Conservation (phyloP, 2,113 vertebrate species). For the Neogale vison region DNA sequence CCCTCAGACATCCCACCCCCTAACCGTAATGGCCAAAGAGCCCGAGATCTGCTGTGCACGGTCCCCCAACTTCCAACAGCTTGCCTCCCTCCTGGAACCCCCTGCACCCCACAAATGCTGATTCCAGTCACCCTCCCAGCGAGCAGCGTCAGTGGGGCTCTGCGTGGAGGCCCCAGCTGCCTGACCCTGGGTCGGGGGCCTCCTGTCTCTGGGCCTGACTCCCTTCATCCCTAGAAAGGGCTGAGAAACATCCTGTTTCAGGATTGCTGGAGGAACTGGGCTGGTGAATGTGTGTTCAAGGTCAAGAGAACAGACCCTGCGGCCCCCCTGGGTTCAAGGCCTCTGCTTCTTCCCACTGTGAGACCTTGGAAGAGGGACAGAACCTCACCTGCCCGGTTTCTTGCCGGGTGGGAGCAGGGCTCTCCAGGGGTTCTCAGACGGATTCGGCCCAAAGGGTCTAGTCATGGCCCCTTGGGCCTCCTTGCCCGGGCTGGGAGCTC, state of each 20-base stretch:
- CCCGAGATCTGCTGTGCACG: too few species aligned
- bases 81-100: too few species aligned
- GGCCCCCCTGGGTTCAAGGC: background rate
- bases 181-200: background rate
- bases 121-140: background rate
- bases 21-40: background rate
- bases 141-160: background rate
- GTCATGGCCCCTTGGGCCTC: background rate
- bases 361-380: background rate
- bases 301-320: background rate
- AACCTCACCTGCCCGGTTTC: background rate
- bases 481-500: background rate
- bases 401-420: background rate
- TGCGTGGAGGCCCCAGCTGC: too few species aligned
- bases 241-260: too few species aligned
- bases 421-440: background rate
- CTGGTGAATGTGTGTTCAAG: background rate
- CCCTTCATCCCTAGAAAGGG: background rate
- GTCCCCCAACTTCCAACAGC: too few species aligned
- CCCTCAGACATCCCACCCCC: background rate
- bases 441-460: background rate
- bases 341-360: background rate
- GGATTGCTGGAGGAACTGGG: background rate
- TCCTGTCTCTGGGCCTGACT: background rate
- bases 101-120: background rate